Base-by-base conservation (phyloP, 2,888 invertebrate species). In the Cactoblastis cactorum region DNA sequence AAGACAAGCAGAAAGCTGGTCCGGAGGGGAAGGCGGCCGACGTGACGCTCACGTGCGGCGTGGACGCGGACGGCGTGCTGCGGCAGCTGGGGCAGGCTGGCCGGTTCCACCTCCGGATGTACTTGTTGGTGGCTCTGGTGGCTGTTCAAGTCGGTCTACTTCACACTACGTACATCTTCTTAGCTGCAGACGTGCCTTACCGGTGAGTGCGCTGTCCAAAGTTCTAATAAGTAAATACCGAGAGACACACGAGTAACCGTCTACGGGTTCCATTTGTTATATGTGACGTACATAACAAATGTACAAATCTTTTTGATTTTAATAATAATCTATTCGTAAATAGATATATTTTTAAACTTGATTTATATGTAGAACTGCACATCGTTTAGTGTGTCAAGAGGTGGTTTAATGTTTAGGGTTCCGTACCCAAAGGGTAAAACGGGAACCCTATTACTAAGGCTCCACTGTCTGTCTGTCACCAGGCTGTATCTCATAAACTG, bases 151-250 rank as follows among this genome's bases (percentile, higher is more conserved):
- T 91, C 1, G 91, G 92, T 8, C 59, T 90, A 60, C 86, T 90
- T 61, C 90, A 90, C 57, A 83, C 92, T 55, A 90, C 90, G 1
- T 92, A 92, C 68, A 90, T 91, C 56, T 92, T 92, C 77, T 83
- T 92, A 1, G 91, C 92, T 0, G 92, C 85, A 1, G 81, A 88
- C 48, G 77, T 91, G 15, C 86, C 89, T 3, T 91, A 92, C 80
- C 90, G 92, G 92, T 92, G 59, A 58, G 61, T 58, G 4, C 11
- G 0, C 15, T 24, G 5, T 28, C 4, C 9, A 9, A 28, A 28
- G 5, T 22, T 4, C 5, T 22, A 6, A 6, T 28, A 1, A 28
- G 28, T 6, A 8, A 17, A 9, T 8, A 15, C 1, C 35, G 5
- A 35, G 28, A 4, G 22, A 4, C 22, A 3, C 22, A 22, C 6